These are phyloP conservation scores for Entelurus aequoreus DNA, from an alignment of 2,113 vertebrate species.

Conservation along the genomic window DNA sequence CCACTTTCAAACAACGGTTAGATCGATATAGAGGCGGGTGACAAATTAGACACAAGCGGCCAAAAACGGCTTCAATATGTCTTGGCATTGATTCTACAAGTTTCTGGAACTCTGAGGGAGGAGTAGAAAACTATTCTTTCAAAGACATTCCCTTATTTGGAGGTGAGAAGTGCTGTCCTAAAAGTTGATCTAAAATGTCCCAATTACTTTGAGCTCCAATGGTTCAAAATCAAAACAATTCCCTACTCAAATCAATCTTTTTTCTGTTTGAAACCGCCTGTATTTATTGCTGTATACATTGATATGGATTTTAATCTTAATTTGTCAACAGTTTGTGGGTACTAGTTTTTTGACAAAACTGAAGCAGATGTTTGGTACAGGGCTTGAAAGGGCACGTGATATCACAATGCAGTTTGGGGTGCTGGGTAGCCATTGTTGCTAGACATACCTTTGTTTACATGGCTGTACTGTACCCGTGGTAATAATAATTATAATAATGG, in stretches of 20 bases:
- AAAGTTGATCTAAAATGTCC: not conserved
- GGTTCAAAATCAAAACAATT: not conserved
- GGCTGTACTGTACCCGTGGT: no score
- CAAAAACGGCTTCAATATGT: slow-evolving; percentile 2
- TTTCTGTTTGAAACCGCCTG: not conserved
- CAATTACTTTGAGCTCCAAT: not conserved
- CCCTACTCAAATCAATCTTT: not conserved
- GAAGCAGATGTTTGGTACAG: no score
- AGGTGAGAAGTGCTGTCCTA: not conserved
- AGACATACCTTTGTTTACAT: no score
- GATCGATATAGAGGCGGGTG: not conserved
- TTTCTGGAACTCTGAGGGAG: not conserved
- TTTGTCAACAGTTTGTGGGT: not conserved
- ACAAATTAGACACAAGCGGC: slow-evolving; percentile 2
- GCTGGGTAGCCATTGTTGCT: no score
- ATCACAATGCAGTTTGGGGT: no score
- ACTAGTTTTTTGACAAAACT: slow-evolving; percentile 7
- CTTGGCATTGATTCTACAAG: not conserved
- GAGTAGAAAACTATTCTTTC: not conserved
- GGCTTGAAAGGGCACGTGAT: no score
- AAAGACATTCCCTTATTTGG: not conserved
- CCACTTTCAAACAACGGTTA: slow-evolving; percentile 9
- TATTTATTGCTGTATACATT: not conserved
- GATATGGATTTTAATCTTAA: not conserved
- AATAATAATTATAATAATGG: no score